A percentile compares a stretch with the other conserved stretches of the same genome.
Evolutionary conservation across 2,113 vertebrate species (phyloP).

Genomic region (Eonycteris spelaea): DNA sequence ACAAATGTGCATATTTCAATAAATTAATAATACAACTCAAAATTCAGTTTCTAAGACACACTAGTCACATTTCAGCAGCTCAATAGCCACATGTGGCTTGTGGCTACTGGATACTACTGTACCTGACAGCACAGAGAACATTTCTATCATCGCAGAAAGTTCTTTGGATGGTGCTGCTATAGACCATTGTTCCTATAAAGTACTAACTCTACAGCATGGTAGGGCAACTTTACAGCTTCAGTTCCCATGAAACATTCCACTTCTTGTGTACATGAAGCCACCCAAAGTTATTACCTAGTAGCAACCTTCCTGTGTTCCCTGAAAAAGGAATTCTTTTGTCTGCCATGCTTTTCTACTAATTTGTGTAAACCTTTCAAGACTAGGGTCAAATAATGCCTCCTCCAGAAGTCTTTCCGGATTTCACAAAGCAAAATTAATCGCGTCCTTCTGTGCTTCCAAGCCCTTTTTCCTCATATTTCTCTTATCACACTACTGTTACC

Average conservation of each 20-base stretch:
- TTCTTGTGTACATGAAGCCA: neutral
- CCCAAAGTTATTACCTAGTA: neutral
- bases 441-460: neutral
- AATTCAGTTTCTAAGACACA: constrained; percentile 8
- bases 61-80: neutral
- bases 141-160: neutral
- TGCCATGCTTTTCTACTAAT: neutral
- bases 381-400: neutral
- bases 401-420: neutral
- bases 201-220: neutral
- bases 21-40: neutral
- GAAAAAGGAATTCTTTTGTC: neutral
- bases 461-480: neutral
- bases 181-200: neutral
- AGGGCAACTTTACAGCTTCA: neutral
- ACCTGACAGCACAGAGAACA: neutral
- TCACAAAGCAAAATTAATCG: neutral
- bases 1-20: neutral
- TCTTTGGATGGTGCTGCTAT: neutral
- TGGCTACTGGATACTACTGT: neutral
- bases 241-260: neutral
- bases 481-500: neutral
- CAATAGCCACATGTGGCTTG: neutral
- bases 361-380: neutral
- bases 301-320: neutral